Percentiles rank a stretch among this genome's conserved stretches.
Conservation (phyloP, 2,797 vertebrate genomes). For the Sardinella longiceps region DNA sequence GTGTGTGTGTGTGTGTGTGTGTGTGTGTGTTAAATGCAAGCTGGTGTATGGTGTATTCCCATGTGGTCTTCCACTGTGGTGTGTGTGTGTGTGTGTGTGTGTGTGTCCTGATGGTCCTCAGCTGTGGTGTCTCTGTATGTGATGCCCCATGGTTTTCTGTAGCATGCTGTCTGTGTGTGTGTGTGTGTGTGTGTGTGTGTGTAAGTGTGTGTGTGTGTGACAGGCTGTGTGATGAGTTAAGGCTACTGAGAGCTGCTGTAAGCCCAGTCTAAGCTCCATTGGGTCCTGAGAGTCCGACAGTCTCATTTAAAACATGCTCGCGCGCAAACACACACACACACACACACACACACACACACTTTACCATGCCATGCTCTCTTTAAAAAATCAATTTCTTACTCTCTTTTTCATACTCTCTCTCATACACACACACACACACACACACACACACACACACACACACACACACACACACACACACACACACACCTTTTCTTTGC, state of each 20-base stretch:
- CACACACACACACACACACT: too few relatives aligned
- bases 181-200: neutral
- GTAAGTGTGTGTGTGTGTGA: constrained; percentile 50
- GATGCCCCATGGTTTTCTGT: too few relatives aligned
- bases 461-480: too few relatives aligned
- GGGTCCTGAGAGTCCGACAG: constrained; percentile 54
- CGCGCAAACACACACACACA: too few relatives aligned
- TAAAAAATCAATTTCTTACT: neutral
- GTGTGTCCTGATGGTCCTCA: neutral
- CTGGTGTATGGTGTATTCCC: too few relatives aligned
- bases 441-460: too few relatives aligned
- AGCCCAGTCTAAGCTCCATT: constrained; percentile 74
- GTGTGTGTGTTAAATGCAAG: too few relatives aligned
- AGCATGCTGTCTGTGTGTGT: neutral
- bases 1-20: neutral
- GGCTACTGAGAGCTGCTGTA: constrained; percentile 73
- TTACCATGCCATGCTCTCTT: too few relatives aligned
- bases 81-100: neutral
- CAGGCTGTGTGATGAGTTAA: constrained; percentile 78
- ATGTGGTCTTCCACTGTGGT: too few relatives aligned
- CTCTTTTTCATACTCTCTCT: too few relatives aligned
- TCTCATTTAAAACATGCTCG: constrained; percentile 32
- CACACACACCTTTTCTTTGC: neutral
- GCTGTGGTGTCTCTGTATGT: too few relatives aligned
- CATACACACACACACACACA: too few relatives aligned